Base-by-base conservation (phyloP, 1,140 invertebrate species). In the Ptiloglossa arizonensis region DNA sequence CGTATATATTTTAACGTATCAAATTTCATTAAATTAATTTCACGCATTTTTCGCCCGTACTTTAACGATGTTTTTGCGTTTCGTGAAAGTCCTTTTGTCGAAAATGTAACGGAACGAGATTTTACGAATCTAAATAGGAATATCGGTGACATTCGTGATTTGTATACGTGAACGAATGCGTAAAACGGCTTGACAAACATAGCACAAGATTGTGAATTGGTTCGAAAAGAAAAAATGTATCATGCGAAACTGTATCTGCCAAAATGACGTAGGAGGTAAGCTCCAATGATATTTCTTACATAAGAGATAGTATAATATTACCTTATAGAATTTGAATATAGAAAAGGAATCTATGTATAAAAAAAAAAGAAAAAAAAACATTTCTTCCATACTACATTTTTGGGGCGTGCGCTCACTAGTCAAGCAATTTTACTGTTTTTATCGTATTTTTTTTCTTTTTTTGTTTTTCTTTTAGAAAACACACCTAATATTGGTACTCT, bases 341-440 rank as follows among this genome's bases (percentile, higher is more conserved):
- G 79, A 60, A 67, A 79, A 70, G 24, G 66, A 54, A 79, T 77
- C 41, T 80, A 79, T 70, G 70, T 80, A 59, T 83, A 75, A 73
- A 72, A 82, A 63, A 57, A 54, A 72, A 85, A 78, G 24, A 73
- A 78, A 79, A 73, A 79, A 74, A 82, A 79, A 85, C 86, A 87
- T 90, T 87, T 90, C 89, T 90, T 91, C 89, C 89, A 88, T 89
- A 89, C 76, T 82, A 80, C 75, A 85, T 87, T 86, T 62, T 86
- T 66, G 84, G 87, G 82, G 87, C 86, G 85, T 89, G 86, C 86
- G 88, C 90, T 91, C 89, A 91, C 91, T 92, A 92, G 91, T 91
- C 91, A 92, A 91, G 89, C 89, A 89, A 92, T 91, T 89, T 89
- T 88, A 88, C 80, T 89, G 76, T 87, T 86, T 85, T 83, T 87